A percentile compares a stretch with the other conserved stretches of the same genome.
These are phyloP conservation scores for Peromyscus californicus DNA, from an alignment of 2,113 vertebrate genomes.

Conservation along the genomic window DNA sequence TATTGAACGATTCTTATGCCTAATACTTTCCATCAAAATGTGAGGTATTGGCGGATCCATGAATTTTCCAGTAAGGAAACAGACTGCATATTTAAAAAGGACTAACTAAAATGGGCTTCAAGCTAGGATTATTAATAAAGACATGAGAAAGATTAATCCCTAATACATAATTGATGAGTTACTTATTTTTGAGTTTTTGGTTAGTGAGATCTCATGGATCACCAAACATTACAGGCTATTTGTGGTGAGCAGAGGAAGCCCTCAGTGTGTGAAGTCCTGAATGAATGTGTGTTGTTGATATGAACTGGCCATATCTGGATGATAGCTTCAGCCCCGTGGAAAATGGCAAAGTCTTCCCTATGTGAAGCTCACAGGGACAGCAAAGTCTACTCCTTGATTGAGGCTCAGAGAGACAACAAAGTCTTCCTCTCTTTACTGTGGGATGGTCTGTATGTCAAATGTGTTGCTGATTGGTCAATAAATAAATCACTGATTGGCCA, in stretches of 20 bases:
- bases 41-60: neutral
- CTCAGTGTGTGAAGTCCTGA: neutral
- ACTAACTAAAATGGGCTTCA: slow-evolving; percentile 40
- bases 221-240: neutral
- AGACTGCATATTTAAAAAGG: slow-evolving; percentile 53
- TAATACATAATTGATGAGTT: neutral
- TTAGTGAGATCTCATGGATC: neutral
- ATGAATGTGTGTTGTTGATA: neutral
- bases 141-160: slow-evolving; percentile 3
- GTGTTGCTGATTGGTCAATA: too few relatives aligned
- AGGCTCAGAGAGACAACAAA: neutral
- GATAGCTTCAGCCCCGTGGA: neutral
- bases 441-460: too few relatives aligned
- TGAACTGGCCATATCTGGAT: neutral
- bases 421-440: neutral
- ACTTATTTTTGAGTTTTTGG: neutral
- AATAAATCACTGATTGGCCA: too few relatives aligned
- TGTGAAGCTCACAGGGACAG: neutral
- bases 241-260: neutral
- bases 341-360: neutral
- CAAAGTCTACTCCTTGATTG: neutral
- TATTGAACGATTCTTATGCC: slow-evolving; percentile 14
- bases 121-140: slow-evolving; percentile 25
- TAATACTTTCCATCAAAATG: slow-evolving; percentile 56
- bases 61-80: slow-evolving; percentile 53